Percentiles rank a stretch among this genome's conserved stretches.
Evolutionary conservation across 2,113 vertebrate genomes (phyloP).

Genomic region (Etheostoma spectabile): DNA sequence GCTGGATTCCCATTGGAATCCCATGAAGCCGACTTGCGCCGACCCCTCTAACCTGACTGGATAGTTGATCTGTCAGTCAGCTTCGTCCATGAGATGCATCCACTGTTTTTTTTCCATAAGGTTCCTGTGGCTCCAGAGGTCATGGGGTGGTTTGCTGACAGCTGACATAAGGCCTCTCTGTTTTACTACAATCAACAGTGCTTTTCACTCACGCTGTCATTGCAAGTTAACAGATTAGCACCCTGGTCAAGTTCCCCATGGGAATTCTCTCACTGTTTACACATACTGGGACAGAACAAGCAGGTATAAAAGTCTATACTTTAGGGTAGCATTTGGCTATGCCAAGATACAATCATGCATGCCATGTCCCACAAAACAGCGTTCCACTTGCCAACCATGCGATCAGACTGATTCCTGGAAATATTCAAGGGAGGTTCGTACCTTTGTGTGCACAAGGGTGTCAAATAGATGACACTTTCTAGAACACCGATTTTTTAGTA

Average conservation of each 20-base stretch:
- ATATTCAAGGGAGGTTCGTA: no score
- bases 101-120: conserved; percentile 1
- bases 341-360: conserved; percentile 31
- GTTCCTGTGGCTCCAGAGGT: conserved; percentile 25
- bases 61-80: conserved; percentile 35
- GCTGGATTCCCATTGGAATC: conserved; percentile 58
- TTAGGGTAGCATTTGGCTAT: background rate
- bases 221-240: conserved; percentile 48
- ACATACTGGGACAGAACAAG: conserved; percentile 9
- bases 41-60: conserved; percentile 24
- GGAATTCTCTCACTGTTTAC: conserved; percentile 12
- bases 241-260: conserved; percentile 30
- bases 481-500: background rate
- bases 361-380: background rate
- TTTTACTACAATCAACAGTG: conserved; percentile 29
- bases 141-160: conserved; percentile 54
- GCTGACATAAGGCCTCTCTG: conserved; percentile 42
- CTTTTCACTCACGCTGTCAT: conserved; percentile 28
- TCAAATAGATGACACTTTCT: conserved; percentile 37
- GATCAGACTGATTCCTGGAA: conserved; percentile 11
- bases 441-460: background rate
- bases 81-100: conserved; percentile 2
- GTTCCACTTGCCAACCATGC: conserved; percentile 30
- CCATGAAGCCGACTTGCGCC: conserved; percentile 27
- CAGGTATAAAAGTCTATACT: conserved; percentile 11